phyloP scores from a whole-genome alignment of 2,888 invertebrate species.

The Pimpla rufipes region DNA sequence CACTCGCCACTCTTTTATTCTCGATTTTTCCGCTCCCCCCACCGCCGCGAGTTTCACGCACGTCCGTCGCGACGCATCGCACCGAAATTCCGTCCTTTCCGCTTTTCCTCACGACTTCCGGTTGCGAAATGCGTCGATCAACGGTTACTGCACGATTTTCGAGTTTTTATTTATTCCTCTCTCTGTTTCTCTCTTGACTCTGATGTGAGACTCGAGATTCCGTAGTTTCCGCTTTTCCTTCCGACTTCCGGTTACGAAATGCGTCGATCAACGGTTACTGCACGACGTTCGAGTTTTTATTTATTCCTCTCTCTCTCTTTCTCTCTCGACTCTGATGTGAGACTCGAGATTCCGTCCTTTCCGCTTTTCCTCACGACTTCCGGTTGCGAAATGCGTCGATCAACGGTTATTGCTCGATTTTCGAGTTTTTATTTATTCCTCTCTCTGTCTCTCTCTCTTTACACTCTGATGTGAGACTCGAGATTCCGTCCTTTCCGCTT shows the following conservation, averaged over 20 bases:
- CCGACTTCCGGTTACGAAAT: too few species aligned
- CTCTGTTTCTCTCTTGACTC: neutral
- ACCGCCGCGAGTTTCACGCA: neutral
- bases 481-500: too few species aligned
- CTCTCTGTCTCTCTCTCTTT: slow-evolving; percentile 1
- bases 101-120: too few species aligned
- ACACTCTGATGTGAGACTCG: slow-evolving; percentile 41
- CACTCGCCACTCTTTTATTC: neutral
- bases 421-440: slow-evolving; percentile 7
- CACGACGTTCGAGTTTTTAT: neutral
- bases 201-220: neutral
- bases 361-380: too few species aligned
- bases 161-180: neutral
- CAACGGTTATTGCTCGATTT: too few species aligned
- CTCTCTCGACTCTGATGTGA: neutral
- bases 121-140: too few species aligned
- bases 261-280: too few species aligned
- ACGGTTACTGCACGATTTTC: too few species aligned
- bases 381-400: too few species aligned
- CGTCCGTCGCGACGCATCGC: neutral
- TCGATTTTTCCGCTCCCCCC: neutral
- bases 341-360: too few species aligned
- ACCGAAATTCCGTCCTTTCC: neutral
- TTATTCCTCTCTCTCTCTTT: neutral
- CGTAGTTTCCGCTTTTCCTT: too few species aligned